A percentile compares a stretch with the other conserved stretches of the same genome.
phyloP scores from a whole-genome alignment of 2,888 invertebrate genomes.

The Cynaeus angustus region DNA sequence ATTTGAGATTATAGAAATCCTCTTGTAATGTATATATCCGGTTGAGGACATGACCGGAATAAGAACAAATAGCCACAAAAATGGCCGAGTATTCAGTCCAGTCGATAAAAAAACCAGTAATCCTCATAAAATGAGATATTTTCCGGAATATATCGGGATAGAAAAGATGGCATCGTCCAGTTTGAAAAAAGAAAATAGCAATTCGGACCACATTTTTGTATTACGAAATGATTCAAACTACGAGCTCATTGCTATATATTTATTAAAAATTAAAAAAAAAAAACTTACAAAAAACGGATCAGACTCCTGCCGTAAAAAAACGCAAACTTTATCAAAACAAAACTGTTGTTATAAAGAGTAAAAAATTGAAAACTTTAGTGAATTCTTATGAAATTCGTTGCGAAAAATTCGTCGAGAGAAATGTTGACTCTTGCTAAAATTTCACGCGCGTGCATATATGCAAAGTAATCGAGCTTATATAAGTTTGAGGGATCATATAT shows the following conservation, averaged over 20 bases:
- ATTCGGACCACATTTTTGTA: too few relatives aligned
- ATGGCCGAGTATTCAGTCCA: conserved; percentile 8
- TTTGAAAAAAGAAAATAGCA: too few relatives aligned
- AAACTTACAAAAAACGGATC: too few relatives aligned
- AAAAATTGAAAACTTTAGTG: too few relatives aligned
- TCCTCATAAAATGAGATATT: conserved; percentile 22
- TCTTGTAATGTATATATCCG: conserved; percentile 1
- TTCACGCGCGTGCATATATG: background rate
- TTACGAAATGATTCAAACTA: too few relatives aligned
- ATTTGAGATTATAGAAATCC: conserved; percentile 5
- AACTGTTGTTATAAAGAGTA: too few relatives aligned
- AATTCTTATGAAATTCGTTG: too few relatives aligned
- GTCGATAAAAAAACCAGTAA: conserved; percentile 12
- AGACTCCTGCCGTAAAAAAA: too few relatives aligned
- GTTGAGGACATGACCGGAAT: background rate
- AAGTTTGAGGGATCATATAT: background rate
- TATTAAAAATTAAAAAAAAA: too few relatives aligned
- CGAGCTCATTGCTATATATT: too few relatives aligned
- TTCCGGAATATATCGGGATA: background rate
- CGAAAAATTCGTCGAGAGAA: too few relatives aligned
- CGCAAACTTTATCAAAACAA: too few relatives aligned
- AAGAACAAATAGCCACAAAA: background rate
- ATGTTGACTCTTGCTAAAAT: background rate
- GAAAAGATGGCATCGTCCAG: background rate
- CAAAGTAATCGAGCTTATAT: background rate